A percentile compares a stretch with the other conserved stretches of the same genome.
Conservation (phyloP, 2,113 vertebrate genomes). For the Arenaria interpres region DNA sequence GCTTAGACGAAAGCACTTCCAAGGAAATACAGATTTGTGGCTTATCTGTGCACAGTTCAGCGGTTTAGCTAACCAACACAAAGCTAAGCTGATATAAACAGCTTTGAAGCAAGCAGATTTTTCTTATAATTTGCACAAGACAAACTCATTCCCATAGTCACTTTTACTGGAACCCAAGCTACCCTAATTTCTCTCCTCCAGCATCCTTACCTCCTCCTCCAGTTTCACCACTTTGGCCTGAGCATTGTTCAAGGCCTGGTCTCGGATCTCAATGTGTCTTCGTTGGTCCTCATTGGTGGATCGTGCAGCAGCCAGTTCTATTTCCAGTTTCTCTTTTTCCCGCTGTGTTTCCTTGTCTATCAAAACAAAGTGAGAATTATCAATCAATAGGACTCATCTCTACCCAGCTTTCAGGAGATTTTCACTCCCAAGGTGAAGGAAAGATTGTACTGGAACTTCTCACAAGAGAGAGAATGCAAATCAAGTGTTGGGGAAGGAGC, state of each 20-base stretch:
- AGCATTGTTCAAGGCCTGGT: conserved; percentile 95
- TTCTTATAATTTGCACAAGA: background rate
- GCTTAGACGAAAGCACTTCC: background rate
- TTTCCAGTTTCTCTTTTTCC: conserved; percentile 97
- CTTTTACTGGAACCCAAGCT: background rate
- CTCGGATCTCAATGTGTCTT: conserved; percentile 96
- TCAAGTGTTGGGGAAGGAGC: background rate
- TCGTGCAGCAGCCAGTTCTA: conserved; percentile 87
- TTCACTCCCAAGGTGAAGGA: background rate
- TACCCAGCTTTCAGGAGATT: background rate
- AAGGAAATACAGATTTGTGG: conserved; percentile 11
- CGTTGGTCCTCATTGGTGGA: conserved; percentile 95
- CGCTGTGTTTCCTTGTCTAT: conserved; percentile 91
- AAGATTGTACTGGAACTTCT: background rate
- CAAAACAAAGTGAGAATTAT: background rate
- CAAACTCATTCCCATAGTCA: background rate
- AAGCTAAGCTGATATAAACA: background rate
- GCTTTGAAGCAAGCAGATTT: conserved; percentile 7
- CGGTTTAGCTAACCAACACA: conserved; percentile 18
- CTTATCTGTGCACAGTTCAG: background rate
- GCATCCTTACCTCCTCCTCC: conserved; percentile 90
- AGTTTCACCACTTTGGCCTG: conserved; percentile 98
- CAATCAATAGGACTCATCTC: background rate
- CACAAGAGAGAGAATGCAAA: background rate
- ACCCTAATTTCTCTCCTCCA: background rate